Percentiles rank a stretch among this genome's conserved stretches.
Evolutionary conservation across 2,113 vertebrate genomes (phyloP).

Genomic region (Erythrolamprus reginae): DNA sequence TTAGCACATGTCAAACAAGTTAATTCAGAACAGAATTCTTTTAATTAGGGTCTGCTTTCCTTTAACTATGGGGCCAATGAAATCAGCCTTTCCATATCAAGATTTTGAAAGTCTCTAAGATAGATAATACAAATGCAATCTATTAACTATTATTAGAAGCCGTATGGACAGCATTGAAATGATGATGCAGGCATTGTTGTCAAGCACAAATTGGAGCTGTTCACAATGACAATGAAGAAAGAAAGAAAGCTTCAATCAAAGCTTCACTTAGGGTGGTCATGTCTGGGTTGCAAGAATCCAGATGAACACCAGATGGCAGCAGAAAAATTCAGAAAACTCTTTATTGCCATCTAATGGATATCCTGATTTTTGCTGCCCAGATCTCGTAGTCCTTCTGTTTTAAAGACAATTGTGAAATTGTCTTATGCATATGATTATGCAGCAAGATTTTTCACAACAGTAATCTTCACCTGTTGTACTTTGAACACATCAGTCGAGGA

Average conservation of each 20-base stretch:
- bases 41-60: constrained; percentile 81
- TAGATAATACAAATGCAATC: constrained; percentile 75
- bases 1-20: constrained; percentile 82
- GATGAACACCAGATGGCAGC: background rate
- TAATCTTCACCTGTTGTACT: background rate
- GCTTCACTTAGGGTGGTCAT: constrained; percentile 51
- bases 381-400: background rate
- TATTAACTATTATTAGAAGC: constrained; percentile 80
- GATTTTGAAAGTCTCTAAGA: constrained; percentile 77
- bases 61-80: constrained; percentile 73
- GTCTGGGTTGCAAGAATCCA: background rate
- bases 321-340: background rate
- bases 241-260: constrained; percentile 70
- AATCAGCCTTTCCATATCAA: constrained; percentile 72
- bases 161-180: constrained; percentile 91
- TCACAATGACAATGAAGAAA: constrained; percentile 63
- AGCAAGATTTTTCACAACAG: background rate
- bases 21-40: constrained; percentile 83
- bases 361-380: background rate
- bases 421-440: constrained; percentile 65
- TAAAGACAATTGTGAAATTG: constrained; percentile 66
- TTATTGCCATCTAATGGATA: background rate
- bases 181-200: constrained; percentile 76
- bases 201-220: constrained; percentile 67
- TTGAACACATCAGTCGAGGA: background rate